Base-by-base conservation (phyloP, 2,113 vertebrate genomes). In the Myrmecophaga tridactyla region DNA sequence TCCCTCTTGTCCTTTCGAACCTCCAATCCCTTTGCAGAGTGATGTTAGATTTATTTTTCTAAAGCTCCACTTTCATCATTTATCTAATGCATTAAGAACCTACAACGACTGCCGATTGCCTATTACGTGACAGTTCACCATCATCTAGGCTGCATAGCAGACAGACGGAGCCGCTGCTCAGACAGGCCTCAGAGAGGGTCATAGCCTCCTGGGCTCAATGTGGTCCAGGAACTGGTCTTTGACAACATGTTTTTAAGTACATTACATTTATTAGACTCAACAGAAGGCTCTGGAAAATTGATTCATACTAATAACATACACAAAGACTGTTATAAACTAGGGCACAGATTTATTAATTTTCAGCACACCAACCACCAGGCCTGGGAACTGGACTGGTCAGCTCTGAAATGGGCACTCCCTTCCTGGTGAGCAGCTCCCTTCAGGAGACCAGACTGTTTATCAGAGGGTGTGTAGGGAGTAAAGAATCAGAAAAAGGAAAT, bases 391-490 rank as follows among this genome's bases (percentile, higher is more conserved):
- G 31, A 85, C 89, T 70, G 76, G 93, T 96, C 95, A 90, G 94
- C 78, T 51, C 70, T 83, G 86, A 96, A 73, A 81, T 36, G 67
- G 96, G 48, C 96, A 95, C 97, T 88, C 96, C 97, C 96, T 97
- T 97, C 97, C 97, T 96, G 97, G 53, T 95, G 94, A 97, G 92
- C 77, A 70, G 89, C 73, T 93, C 92, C 92, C 67, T 89, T 53
- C n/a, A 25, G 56, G 89, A 97, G 86, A 89, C 94, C 69, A 95
- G 72, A 92, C 95, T 94, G 75, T 97, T 97, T 97, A 97, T 97
- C 97, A 96, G 92, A 29, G 94, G 90, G 95, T 67, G 96, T 96
- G 97, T 93, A 77, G 94, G 69, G 81, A 97, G 94, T 86, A 56
- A 63, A 93, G 94, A 95, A 83, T 39, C 1, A 72, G 96, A 95